Base-by-base conservation (phyloP, 2,113 vertebrate genomes). In the Lepus americanus region DNA sequence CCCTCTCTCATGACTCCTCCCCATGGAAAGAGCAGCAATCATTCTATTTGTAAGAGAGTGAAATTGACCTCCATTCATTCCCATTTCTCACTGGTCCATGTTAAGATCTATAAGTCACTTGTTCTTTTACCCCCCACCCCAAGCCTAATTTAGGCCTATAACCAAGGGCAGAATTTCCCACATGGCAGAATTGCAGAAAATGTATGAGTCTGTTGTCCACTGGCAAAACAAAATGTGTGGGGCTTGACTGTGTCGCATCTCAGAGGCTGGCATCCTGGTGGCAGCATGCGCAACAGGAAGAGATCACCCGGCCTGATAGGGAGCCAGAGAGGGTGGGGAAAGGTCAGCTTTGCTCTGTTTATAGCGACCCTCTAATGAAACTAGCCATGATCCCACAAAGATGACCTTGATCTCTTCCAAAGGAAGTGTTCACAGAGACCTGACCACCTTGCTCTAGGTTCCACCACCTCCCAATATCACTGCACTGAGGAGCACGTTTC, bases 131-230 rank as follows among this genome's bases (percentile, higher is more conserved):
- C 31, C 9, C 0, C 31, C 11, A 69, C 29, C 72, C 14, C 13
- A 27, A 53, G 72, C 64, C 87, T 90, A 64, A 10, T 9, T 44
- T 44, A 44, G 44, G 63, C 20, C 20, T 33, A 0, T 6, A 31
- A 6, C 0, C 0, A 44, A 22, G 20, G 6, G 3, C 27, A 49
- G 17, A 19, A 79, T 55, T 64, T 36, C 25, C 73, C 31, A 11
- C 6, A 4, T 44, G 55, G 29, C 29, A 19, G 13, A 9, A 17
- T 49, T 31, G 14, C 0, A 12, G 44, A 25, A n/a, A 11, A 0
- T 55, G 49, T 25, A n/a, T 77, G 39, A 8, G 29, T n/a, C 9
- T 14, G 72, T 73, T 81, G 39, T 69, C 13, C 49, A 36, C 44
- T 59, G 1, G 1, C 29, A 44, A 6, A 87, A 22, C 17, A 87